A percentile compares a stretch with the other conserved stretches of the same genome.
phyloP scores from a whole-genome alignment of 2,888 invertebrate species.

The Epinotia brunnichana region DNA sequence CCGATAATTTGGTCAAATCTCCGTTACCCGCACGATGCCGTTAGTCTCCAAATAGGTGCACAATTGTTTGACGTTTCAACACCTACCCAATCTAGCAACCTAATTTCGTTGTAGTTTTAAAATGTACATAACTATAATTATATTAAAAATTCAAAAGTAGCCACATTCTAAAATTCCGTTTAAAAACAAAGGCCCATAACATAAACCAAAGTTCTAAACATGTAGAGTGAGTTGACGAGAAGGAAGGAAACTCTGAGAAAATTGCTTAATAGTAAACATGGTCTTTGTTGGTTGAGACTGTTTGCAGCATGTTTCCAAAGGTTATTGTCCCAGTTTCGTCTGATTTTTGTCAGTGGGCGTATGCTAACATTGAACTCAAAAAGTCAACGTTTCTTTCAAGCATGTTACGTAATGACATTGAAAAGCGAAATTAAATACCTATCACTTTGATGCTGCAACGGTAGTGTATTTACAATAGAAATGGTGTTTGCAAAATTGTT shows the following conservation, averaged over 20 bases:
- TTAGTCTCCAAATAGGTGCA: constrained; percentile 42
- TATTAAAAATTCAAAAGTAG: neutral
- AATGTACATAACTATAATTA: neutral
- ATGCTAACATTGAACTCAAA: constrained; percentile 35
- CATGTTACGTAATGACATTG: constrained; percentile 30
- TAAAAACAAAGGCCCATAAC: constrained; percentile 4
- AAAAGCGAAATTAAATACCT: constrained; percentile 43
- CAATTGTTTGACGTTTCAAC: constrained; percentile 38
- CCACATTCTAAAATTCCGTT: neutral
- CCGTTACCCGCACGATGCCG: constrained; percentile 63
- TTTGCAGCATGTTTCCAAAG: constrained; percentile 67
- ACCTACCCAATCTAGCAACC: constrained; percentile 7
- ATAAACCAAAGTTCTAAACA: neutral
- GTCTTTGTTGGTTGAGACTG: constrained; percentile 62
- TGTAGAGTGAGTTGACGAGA: neutral
- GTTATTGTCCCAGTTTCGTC: constrained; percentile 74
- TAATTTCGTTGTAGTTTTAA: neutral
- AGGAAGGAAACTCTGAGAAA: constrained; percentile 31
- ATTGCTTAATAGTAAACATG: constrained; percentile 40
- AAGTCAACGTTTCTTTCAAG: constrained; percentile 16
- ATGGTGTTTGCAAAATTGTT: neutral
- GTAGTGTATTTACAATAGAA: neutral
- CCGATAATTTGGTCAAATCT: constrained; percentile 68
- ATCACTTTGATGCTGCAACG: neutral
- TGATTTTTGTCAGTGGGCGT: constrained; percentile 47